phyloP scores from a whole-genome alignment of 1,140 invertebrate genomes.

The Drosophila grimshawi region DNA sequence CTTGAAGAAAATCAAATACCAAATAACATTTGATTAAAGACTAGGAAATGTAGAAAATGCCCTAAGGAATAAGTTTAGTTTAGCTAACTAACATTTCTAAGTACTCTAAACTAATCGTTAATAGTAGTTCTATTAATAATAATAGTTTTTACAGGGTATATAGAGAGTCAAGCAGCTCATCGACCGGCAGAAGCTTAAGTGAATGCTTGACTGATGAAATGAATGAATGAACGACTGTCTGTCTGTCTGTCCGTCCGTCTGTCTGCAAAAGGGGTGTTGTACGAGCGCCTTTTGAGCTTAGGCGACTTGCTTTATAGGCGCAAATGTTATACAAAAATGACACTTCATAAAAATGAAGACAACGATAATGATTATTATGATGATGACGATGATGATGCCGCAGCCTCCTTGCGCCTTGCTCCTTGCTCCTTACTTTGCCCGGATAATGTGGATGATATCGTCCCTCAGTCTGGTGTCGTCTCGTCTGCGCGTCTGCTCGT shows the following conservation, averaged over 20 bases:
- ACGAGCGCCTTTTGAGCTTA: slow-evolving; percentile 45
- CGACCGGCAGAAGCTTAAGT: slow-evolving; percentile 30
- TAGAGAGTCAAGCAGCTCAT: slow-evolving; percentile 4
- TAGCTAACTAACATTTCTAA: too few species aligned
- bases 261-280: slow-evolving; percentile 39
- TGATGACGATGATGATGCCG: slow-evolving; percentile 23
- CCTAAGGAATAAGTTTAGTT: too few species aligned
- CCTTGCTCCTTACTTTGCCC: too few species aligned
- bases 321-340: slow-evolving; percentile 77
- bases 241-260: slow-evolving; percentile 37
- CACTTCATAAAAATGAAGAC: slow-evolving; percentile 80
- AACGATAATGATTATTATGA: slow-evolving; percentile 69
- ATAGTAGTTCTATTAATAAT: too few species aligned
- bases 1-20: too few species aligned
- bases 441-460: too few species aligned
- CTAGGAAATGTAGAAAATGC: too few species aligned
- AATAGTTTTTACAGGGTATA: slow-evolving; percentile 1
- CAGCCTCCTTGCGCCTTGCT: neutral
- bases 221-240: slow-evolving; percentile 30
- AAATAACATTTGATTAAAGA: too few species aligned
- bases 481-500: slow-evolving; percentile 13
- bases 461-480: slow-evolving; percentile 15
- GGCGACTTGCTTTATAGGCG: slow-evolving; percentile 66
- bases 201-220: slow-evolving; percentile 31
- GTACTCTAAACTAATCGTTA: too few species aligned